phyloP scores from a whole-genome alignment of 2,113 vertebrate genomes.

The Protobothrops mucrosquamatus region DNA sequence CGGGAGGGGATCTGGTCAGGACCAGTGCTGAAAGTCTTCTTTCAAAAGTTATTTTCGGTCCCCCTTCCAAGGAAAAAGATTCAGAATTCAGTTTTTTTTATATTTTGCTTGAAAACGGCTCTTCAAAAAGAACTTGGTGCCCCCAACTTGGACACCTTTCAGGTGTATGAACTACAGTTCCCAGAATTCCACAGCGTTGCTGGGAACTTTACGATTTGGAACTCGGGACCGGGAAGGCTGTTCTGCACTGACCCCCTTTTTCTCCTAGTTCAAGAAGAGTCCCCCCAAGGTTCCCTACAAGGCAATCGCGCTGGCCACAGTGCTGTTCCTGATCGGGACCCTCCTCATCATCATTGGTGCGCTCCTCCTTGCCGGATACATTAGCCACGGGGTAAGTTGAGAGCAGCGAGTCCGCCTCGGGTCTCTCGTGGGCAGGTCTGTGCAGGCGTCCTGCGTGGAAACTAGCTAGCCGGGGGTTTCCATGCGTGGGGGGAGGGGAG shows the following conservation, averaged over 20 bases:
- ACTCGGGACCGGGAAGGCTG: background rate
- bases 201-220: background rate
- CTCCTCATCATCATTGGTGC: constrained; percentile 89
- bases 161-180: background rate
- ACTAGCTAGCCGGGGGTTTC: background rate
- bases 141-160: background rate
- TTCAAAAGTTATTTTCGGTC: background rate
- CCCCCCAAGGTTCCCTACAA: constrained; percentile 98
- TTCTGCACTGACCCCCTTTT: background rate
- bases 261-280: constrained; percentile 88
- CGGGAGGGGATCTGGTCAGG: background rate
- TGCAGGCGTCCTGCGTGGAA: too few relatives aligned
- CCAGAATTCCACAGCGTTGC: background rate
- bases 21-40: background rate
- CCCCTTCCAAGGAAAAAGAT: background rate
- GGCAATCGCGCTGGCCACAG: constrained; percentile 86
- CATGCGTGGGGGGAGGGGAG: background rate
- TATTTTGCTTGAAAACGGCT: background rate
- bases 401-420: background rate
- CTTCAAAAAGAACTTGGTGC: background rate
- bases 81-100: background rate
- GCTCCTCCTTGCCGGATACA: constrained; percentile 90
- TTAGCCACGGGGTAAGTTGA: constrained; percentile 86
- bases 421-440: background rate
- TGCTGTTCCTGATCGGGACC: constrained; percentile 92